Evolutionary conservation across 2,797 vertebrate species (phyloP).

Genomic region (Tapera naevia): DNA sequence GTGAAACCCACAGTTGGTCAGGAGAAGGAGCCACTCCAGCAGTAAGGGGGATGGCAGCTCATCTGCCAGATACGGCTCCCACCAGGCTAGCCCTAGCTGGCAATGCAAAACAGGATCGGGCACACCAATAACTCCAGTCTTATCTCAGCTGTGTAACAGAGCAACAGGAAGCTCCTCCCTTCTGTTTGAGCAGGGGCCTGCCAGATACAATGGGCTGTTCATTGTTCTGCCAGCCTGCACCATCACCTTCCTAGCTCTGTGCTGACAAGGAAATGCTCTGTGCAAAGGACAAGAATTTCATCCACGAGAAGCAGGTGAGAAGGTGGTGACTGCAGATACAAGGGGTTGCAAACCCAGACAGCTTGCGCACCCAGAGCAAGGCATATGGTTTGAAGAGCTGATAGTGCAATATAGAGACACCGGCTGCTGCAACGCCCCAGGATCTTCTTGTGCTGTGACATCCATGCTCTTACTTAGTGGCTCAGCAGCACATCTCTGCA

Average conservation of each 20-base stretch:
- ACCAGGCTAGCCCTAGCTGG: not conserved
- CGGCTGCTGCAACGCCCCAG: not conserved
- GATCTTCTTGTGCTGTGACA: not conserved
- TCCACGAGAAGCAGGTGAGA: not conserved
- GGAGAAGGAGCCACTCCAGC: not conserved
- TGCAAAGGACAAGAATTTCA: not conserved
- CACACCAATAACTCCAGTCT: not conserved
- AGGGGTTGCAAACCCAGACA: not conserved
- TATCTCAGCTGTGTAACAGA: not conserved
- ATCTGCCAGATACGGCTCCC: not conserved
- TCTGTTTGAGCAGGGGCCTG: not conserved
- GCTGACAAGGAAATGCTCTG: not conserved
- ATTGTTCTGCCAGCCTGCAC: not conserved
- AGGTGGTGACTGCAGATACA: fast-evolving
- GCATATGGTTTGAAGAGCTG: not conserved
- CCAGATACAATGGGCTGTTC: not conserved
- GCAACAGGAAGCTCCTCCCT: not conserved
- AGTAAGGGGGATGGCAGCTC: not conserved
- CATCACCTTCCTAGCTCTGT: not conserved
- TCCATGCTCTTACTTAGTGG: not conserved
- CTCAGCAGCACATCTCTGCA: not conserved
- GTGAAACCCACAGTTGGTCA: not conserved
- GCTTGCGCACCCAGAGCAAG: not conserved
- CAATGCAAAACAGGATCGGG: not conserved
- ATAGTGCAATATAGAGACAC: not conserved